phyloP scores from a whole-genome alignment of 2,797 vertebrate species.

The Nyctibius grandis region DNA sequence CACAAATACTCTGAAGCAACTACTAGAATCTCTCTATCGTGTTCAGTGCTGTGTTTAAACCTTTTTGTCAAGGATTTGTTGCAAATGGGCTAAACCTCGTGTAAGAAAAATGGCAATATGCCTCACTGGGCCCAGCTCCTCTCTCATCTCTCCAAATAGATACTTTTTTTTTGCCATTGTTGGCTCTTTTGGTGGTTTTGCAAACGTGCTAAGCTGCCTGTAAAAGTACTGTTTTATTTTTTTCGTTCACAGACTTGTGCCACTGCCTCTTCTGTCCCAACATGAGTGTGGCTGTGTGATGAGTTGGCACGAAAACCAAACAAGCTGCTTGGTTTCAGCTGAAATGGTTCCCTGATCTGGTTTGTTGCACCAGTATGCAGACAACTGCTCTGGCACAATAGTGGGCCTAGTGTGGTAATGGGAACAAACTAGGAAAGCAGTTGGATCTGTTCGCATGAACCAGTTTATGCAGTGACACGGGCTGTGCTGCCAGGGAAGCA shows the following conservation, averaged over 20 bases:
- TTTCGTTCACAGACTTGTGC: neutral
- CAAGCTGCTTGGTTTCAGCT: neutral
- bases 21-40: neutral
- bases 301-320: neutral
- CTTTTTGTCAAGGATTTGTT: neutral
- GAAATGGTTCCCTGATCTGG: neutral
- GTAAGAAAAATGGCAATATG: accelerated
- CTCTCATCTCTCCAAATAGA: neutral
- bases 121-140: neutral
- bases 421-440: neutral
- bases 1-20: neutral
- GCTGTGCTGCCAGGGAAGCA: neutral
- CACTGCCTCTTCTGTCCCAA: neutral
- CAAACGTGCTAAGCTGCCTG: neutral
- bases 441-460: neutral
- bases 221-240: neutral
- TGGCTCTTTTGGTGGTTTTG: neutral
- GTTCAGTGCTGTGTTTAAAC: neutral
- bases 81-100: neutral
- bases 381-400: neutral
- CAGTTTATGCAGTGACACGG: neutral
- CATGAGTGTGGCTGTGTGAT: neutral
- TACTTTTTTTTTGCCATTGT: neutral
- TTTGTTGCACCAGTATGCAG: neutral
- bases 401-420: neutral